Base-by-base conservation (phyloP, 2,113 vertebrate species). In the Xenus cinereus region DNA sequence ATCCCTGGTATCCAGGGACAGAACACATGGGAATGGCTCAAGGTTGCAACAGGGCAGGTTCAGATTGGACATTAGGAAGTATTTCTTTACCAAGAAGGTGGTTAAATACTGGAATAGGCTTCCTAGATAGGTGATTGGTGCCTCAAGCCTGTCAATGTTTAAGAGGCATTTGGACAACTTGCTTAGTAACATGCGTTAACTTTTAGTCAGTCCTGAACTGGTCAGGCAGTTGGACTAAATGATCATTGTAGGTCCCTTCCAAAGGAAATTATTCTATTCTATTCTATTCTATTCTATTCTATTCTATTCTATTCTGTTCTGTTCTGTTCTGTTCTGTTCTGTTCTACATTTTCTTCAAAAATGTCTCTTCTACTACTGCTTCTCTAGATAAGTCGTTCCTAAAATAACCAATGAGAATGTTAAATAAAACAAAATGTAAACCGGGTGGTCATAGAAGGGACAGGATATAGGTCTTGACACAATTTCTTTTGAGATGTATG, bases 101-200 rank as follows among this genome's bases (percentile, higher is more conserved):
- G 37, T 15, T 45, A 69, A 53, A 69, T 20, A 10, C 19, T 59
- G 14, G 10, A 68, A 48, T 4, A 64, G n/a, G 6, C 27, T 83
- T 83, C 30, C 48, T 63, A 33, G 37, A 63, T 15, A 22, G 12
- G 5, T n/a, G 12, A 8, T 39, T 0, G 0, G 17, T 72, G 6
- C 18, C 28, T 18, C 30, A 78, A 63, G 48, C 4, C 4, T 62
- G 35, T 46, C 64, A 63, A 7, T 33, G 11, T 39, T 71, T 73
- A 73, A 67, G 46, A 77, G 28, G 28, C 7, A 35, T 63, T 67
- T 89, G 33, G 19, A 67, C 13, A 53, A 59, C 16, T 22, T 1
- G 14, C 33, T 67, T 14, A 51, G 22, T 6, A 62, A 23, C 8
- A 18, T 15, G 16, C 3, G 4, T 51, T 63, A 51, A 51, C 17